Conservation (phyloP, 2,113 vertebrate genomes). For the Peucedramus taeniatus region DNA sequence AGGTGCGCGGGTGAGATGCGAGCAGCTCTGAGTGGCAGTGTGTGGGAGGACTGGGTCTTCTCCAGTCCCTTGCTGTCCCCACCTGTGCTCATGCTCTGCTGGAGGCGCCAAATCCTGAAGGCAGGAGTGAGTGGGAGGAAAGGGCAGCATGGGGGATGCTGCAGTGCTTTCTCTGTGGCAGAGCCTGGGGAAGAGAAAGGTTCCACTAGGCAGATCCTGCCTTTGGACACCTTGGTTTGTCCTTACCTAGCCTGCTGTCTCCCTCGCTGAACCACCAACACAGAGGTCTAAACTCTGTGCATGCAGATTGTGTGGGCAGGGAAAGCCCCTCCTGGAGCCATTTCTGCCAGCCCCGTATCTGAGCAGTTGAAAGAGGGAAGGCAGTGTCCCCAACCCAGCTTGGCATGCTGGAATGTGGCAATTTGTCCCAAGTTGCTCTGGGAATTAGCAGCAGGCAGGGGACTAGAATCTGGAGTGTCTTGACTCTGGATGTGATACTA, state of each 20-base stretch:
- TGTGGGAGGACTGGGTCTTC: neutral
- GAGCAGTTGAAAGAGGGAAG: neutral
- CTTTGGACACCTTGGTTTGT: neutral
- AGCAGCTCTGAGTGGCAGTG: neutral
- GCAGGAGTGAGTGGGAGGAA: neutral
- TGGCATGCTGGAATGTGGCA: neutral
- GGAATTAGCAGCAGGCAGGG: neutral
- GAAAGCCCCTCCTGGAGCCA: neutral
- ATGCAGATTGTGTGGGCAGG: neutral
- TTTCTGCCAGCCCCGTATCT: neutral
- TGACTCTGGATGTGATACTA: neutral
- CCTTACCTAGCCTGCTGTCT: neutral
- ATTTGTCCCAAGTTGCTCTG: neutral
- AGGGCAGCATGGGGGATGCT: neutral
- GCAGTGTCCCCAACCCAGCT: rapidly evolving
- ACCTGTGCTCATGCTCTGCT: neutral
- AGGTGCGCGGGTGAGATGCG: rapidly evolving
- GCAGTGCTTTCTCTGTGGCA: neutral
- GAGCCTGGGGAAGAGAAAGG: neutral
- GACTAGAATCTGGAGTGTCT: neutral
- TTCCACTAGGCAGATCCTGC: neutral
- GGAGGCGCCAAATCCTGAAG: neutral
- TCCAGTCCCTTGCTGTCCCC: neutral
- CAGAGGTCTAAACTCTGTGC: neutral
- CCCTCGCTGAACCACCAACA: rapidly evolving